Evolutionary conservation across 2,797 vertebrate species (phyloP).

Genomic region (Sebastes hubbsi): DNA sequence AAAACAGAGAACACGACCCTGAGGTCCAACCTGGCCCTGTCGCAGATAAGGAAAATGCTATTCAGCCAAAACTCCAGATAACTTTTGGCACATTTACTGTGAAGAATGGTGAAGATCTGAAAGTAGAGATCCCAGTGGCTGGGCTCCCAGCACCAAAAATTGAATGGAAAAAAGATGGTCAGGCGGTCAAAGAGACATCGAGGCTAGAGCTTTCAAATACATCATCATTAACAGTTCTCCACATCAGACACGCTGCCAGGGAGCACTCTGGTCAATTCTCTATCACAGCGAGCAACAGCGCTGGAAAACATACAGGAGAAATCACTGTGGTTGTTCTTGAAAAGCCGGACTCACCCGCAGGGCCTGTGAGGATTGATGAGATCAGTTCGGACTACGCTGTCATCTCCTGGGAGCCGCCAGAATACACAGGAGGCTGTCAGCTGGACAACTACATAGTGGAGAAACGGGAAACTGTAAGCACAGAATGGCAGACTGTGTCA

Average conservation of each 20-base stretch:
- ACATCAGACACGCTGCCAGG: constrained; percentile 90
- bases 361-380: constrained; percentile 90
- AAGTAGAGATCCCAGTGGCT: constrained; percentile 89
- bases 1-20: constrained; percentile 1
- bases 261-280: constrained; percentile 91
- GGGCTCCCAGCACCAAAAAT: constrained; percentile 87
- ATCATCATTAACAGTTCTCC: constrained; percentile 83
- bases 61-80: constrained; percentile 89
- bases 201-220: constrained; percentile 88
- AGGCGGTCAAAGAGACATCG: constrained; percentile 90
- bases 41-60: constrained; percentile 87
- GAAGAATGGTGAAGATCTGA: constrained; percentile 90
- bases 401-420: constrained; percentile 92
- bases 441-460: constrained; percentile 95
- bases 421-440: constrained; percentile 92
- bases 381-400: constrained; percentile 88
- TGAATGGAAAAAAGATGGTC: constrained; percentile 89
- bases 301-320: constrained; percentile 85
- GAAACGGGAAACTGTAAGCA: constrained; percentile 90
- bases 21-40: constrained; percentile 1
- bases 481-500: constrained; percentile 90
- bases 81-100: constrained; percentile 89
- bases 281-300: constrained; percentile 87
- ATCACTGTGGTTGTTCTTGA: constrained; percentile 90
- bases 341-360: constrained; percentile 90